Evolutionary conservation across 2,797 vertebrate species (phyloP).

Genomic region (Urophycis tenuis): DNA sequence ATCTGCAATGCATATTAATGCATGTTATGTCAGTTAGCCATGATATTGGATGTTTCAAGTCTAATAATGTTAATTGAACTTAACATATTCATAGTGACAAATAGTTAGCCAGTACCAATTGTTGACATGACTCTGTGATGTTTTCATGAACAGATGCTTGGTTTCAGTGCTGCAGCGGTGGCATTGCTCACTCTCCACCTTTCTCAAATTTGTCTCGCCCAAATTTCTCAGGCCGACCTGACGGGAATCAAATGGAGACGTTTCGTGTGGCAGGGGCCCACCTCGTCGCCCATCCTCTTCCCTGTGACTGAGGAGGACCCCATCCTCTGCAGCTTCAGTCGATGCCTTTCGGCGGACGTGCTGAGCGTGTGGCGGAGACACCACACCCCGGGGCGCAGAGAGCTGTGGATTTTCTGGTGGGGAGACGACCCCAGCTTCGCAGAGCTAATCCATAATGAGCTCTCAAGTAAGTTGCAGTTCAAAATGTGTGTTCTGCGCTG

Average conservation of each 20-base stretch:
- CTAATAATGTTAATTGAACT: not conserved
- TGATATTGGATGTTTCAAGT: not conserved
- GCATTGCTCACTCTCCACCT: constrained; percentile 1
- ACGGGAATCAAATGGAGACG: constrained; percentile 99
- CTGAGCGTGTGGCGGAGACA: constrained; percentile 96
- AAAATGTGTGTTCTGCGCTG: constrained; percentile 1
- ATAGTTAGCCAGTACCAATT: not conserved
- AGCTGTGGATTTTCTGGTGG: constrained; percentile 99
- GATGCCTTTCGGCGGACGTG: constrained; percentile 92
- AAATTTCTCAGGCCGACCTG: constrained; percentile 84
- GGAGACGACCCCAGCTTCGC: constrained; percentile 96
- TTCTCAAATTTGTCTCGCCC: constrained; percentile 25
- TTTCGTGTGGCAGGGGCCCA: constrained; percentile 96
- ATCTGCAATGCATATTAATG: not conserved
- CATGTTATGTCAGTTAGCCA: not conserved
- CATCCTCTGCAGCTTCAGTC: constrained; percentile 97
- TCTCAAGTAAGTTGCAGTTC: constrained; percentile 77
- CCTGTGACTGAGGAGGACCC: constrained; percentile 98
- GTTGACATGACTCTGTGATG: not conserved
- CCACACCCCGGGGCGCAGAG: constrained; percentile 89
- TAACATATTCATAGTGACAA: not conserved
- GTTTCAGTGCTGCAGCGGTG: not conserved
- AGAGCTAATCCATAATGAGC: constrained; percentile 96
- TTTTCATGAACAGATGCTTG: constrained; percentile 20
- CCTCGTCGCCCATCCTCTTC: constrained; percentile 94